A percentile compares a stretch with the other conserved stretches of the same genome.
Evolutionary conservation across 2,113 vertebrate species (phyloP).

Genomic region (Eclectus roratus): DNA sequence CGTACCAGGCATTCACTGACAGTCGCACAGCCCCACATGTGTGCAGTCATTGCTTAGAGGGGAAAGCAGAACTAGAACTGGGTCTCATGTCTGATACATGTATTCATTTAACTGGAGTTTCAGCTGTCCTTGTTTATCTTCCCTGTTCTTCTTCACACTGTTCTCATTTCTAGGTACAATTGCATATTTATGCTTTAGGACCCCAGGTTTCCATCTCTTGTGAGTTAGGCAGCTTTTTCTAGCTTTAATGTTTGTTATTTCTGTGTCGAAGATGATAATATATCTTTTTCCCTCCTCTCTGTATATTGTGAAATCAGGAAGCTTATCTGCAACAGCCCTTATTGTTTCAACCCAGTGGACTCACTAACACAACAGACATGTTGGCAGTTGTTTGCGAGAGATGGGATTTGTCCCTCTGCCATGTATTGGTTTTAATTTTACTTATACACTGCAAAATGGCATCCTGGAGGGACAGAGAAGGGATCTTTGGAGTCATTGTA

Average conservation of each 20-base stretch:
- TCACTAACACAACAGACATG: neutral
- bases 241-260: neutral
- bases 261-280: neutral
- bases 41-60: neutral
- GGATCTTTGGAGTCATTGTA: neutral
- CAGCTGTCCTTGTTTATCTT: neutral
- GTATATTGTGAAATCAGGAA: neutral
- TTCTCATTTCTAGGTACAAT: neutral
- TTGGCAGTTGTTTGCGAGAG: neutral
- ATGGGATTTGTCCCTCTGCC: neutral
- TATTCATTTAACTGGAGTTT: neutral
- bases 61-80: neutral
- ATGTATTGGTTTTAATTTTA: conserved; percentile 27
- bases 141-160: neutral
- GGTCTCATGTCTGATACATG: neutral
- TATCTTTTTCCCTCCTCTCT: neutral
- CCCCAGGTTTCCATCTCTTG: neutral
- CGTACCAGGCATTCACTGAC: neutral
- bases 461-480: conserved; percentile 16
- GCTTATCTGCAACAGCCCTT: neutral
- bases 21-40: neutral
- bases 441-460: conserved; percentile 48
- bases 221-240: neutral
- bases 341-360: neutral
- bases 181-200: neutral